Evolutionary conservation across 2,888 invertebrate species (phyloP).

Genomic region (Lithophane socia): DNA sequence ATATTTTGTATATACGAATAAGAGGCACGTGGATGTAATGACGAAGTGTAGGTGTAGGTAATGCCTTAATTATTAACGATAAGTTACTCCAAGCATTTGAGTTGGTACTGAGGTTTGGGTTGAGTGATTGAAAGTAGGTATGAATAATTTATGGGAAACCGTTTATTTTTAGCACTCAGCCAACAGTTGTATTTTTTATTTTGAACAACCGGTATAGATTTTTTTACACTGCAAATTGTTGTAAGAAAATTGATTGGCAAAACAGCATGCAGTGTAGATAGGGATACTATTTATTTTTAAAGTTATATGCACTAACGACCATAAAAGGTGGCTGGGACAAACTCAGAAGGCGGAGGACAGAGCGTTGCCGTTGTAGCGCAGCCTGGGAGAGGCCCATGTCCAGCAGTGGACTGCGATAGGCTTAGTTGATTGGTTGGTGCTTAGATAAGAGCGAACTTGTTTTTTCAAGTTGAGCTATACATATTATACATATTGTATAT

Average conservation of each 20-base stretch:
- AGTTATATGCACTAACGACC: too few relatives aligned
- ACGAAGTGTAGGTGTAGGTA: neutral
- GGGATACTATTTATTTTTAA: neutral
- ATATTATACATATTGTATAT: too few relatives aligned
- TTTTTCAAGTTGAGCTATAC: neutral
- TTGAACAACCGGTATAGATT: neutral
- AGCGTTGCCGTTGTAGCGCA: too few relatives aligned
- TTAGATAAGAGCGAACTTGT: neutral
- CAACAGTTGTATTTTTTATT: neutral
- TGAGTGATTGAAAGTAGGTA: neutral
- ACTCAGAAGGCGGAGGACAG: too few relatives aligned
- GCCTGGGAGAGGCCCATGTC: too few relatives aligned
- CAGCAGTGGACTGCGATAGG: too few relatives aligned
- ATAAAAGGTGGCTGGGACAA: too few relatives aligned
- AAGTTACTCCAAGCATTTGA: neutral
- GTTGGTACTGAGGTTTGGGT: neutral
- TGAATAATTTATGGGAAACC: neutral
- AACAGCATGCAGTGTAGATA: neutral
- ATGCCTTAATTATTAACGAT: neutral
- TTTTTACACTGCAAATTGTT: neutral
- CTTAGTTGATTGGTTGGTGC: too few relatives aligned
- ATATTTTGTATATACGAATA: neutral
- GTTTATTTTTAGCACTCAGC: neutral
- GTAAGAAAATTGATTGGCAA: neutral
- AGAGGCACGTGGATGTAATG: neutral